Conservation (phyloP, 1,140 invertebrate genomes). For the Teleogryllus occipitalis region DNA sequence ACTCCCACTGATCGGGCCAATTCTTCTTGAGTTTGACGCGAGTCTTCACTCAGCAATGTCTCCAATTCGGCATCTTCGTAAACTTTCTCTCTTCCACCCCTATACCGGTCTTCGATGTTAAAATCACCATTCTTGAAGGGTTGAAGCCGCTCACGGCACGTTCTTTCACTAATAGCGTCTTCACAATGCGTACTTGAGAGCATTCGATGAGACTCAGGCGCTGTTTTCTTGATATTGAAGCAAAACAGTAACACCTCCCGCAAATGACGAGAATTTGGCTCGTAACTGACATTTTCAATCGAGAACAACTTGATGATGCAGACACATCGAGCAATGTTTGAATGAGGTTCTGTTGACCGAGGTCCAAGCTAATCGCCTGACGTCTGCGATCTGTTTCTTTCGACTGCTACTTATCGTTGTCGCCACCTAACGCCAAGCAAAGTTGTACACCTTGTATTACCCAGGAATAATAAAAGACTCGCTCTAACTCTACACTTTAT, state of each 20-base stretch:
- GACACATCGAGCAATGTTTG: slow-evolving; percentile 14
- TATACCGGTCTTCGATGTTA: slow-evolving; percentile 18
- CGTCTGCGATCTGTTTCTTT: background rate
- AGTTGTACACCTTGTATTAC: slow-evolving; percentile 14
- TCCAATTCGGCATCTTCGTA: slow-evolving; percentile 28
- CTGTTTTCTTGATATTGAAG: slow-evolving; percentile 26
- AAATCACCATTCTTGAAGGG: slow-evolving; percentile 3
- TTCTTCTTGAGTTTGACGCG: slow-evolving; percentile 23
- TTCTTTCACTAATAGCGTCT: slow-evolving; percentile 25
- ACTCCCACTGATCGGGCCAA: slow-evolving; percentile 22
- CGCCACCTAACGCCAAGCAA: slow-evolving; percentile 8
- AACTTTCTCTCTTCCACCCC: slow-evolving; percentile 22
- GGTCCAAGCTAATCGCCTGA: background rate
- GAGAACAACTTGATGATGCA: slow-evolving; percentile 8
- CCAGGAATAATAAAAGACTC: too few species aligned
- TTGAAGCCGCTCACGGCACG: slow-evolving; percentile 24
- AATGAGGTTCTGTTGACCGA: slow-evolving; percentile 14
- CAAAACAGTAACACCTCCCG: slow-evolving; percentile 24
- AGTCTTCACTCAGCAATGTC: slow-evolving; percentile 23
- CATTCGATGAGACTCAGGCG: slow-evolving; percentile 23
- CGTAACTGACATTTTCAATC: slow-evolving; percentile 21
- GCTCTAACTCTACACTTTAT: too few species aligned
- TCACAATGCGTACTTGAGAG: slow-evolving; percentile 24
- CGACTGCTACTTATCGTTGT: background rate
- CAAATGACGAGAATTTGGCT: slow-evolving; percentile 22